Base-by-base conservation (phyloP, 37 sponge, comb jelly and placozoan genomes). In the Diacarnus erythraeanus region DNA sequence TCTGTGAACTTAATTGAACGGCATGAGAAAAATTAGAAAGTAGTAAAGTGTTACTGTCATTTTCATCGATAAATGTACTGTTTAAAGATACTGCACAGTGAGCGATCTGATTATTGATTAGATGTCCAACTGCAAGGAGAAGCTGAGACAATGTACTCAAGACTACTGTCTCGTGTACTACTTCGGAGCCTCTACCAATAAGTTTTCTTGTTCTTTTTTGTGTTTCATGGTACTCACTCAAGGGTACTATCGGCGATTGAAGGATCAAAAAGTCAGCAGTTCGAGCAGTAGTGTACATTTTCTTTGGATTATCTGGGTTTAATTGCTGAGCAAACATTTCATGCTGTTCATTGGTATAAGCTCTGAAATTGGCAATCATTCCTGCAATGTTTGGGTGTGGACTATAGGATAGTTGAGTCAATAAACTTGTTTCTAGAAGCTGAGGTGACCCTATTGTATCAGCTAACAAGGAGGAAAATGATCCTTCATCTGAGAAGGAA, bases 311-410 rank as follows among this genome's bases (percentile, higher is more conserved):
- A 3, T 54, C 59, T 17, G 59, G 71, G 40, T 70, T 38, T 17
- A 57, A 21, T 15, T 70, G 35, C 33, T 38, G 58, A 2, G 71
- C 71, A 26, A 58, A 54, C 8, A 12, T 33, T 5, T 25, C 71
- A 38, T 58, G 35, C 26, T 69, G 59, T 31, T 80, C 41, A 12
- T 10, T 25, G 1, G 59, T 38, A 38, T 31, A 37, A 15, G 59
- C 80, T 36, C 38, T 70, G 59, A 80, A 87, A 51, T 69, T 57
- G 41, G 82, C 1, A 2, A 80, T 23, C n/a, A 82, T 29, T 18
- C 34, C 30, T 1, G 43, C 72, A 23, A 87, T 82, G 64, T 82
- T 76, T 65, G 88, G 88, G 61, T 87, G 88, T 22, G 36, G 76
- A 23, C 70, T 51, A 6, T 18, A 3, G 3, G 75, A 75, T 5